Evolutionary conservation across 2,888 invertebrate genomes (phyloP), one percentile per base, ranked within the genome.

Genomic region (Chromoteleia sp.): DNA sequence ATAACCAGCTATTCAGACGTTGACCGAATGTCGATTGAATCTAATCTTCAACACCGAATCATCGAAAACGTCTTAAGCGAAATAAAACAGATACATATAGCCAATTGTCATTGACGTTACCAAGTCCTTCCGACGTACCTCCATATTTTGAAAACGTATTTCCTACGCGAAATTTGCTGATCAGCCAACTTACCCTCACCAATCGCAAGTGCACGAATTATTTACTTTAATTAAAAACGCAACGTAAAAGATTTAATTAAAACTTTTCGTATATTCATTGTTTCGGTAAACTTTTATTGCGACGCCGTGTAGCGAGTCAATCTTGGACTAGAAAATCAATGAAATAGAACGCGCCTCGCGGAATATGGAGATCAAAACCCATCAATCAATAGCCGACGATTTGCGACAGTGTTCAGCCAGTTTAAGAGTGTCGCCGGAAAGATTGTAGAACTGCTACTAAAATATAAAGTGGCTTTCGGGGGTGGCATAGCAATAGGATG

Each of bases 381-480:
- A 41, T 71, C 63, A 71, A 61, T 77, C 71, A 70, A 58, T 65
- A 58, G 52, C 21, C 17, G 45, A 71, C 65, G 73, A 79, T 73
- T 73, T 73, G 50, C 59, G 52, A 54, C 52, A 39, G 25, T 58
- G 63, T 78, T 50, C 33, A 61, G 54, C 30, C 61, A 71, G 71
- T 59, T 74, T 56, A 85, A 86, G 84, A 86, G 87, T 87, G 87
- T 89, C 85, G 86, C 87, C 84, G 87, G 86, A 88, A 88, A 89
- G 88, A 88, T 89, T 89, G 89, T 90, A 89, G 88, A 89, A 90
- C 88, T 89, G 88, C 88, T 89, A 89, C 90, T 90, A 89, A 90
- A 89, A 89, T 90, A 90, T 89, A 89, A 90, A 90, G 90, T 90
- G 90, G 88, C 88, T 89, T 89, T 88, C 84, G 87, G 88, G 88